phyloP scores from a whole-genome alignment of 2,113 vertebrate genomes.

The Ursus arctos region DNA sequence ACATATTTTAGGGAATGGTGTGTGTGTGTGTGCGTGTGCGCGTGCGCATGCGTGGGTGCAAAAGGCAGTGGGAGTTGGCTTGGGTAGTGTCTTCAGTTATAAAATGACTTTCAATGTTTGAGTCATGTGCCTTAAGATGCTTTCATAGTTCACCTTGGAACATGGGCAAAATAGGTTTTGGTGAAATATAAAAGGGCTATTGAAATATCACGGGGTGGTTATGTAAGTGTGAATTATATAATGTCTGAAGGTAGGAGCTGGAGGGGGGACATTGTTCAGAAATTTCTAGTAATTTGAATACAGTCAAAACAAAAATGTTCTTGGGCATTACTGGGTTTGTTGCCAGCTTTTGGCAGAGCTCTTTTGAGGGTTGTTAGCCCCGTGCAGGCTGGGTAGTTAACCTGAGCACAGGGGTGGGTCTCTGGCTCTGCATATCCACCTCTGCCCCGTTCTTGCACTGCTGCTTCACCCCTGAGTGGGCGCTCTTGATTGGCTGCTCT shows the following conservation, averaged over 20 bases:
- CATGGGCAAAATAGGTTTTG: neutral
- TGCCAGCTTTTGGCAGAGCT: neutral
- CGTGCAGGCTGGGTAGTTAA: neutral
- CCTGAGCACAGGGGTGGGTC: neutral
- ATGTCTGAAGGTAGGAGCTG: neutral
- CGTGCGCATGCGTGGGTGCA: neutral
- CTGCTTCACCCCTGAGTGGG: neutral
- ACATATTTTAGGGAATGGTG: neutral
- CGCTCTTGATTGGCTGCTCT: conserved; percentile 36
- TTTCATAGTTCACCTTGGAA: conserved; percentile 52
- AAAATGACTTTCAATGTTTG: neutral
- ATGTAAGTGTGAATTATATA: conserved; percentile 57
- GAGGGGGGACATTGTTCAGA: conserved; percentile 22
- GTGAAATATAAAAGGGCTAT: conserved; percentile 50
- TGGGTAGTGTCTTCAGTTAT: neutral
- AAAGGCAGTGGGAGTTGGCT: neutral
- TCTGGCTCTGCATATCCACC: conserved; percentile 12
- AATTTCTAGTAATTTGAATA: conserved; percentile 70
- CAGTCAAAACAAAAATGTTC: conserved; percentile 23
- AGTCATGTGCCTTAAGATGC: neutral
- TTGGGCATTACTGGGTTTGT: neutral
- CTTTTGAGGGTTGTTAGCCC: neutral
- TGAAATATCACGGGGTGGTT: conserved; percentile 62
- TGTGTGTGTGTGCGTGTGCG: too few species aligned
- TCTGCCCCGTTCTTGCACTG: neutral